phyloP scores from a whole-genome alignment of 2,797 vertebrate genomes.

The Lutjanus campechanus region DNA sequence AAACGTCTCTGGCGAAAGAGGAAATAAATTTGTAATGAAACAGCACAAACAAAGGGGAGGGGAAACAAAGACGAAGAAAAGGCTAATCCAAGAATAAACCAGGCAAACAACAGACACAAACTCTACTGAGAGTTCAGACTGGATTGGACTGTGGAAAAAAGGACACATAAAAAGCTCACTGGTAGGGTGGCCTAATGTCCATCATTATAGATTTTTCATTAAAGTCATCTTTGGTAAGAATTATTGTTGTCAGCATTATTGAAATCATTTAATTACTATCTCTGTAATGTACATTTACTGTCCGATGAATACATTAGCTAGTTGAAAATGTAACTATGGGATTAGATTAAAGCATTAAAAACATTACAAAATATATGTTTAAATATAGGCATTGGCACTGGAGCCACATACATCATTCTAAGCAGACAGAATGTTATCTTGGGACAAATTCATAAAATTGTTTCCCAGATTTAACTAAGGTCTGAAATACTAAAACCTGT shows the following conservation, averaged over 20 bases:
- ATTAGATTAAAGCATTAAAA: background rate
- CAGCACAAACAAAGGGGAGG: conserved; percentile 1
- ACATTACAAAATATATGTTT: background rate
- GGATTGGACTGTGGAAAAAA: background rate
- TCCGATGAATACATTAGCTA: background rate
- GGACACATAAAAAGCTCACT: background rate
- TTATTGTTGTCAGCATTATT: too few species aligned
- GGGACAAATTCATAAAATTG: conserved; percentile 34
- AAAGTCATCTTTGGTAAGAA: background rate
- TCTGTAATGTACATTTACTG: background rate
- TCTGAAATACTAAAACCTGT: conserved; percentile 46
- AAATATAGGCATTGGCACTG: background rate
- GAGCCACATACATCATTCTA: background rate
- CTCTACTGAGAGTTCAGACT: conserved; percentile 1
- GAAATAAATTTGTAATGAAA: conserved; percentile 38
- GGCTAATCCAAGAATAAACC: conserved; percentile 16
- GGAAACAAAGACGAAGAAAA: background rate
- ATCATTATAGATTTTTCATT: background rate
- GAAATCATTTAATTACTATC: too few species aligned
- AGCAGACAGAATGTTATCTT: conserved; percentile 26
- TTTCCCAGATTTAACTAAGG: conserved; percentile 52
- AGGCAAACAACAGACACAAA: conserved; percentile 6
- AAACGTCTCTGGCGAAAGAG: background rate
- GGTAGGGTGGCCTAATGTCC: background rate
- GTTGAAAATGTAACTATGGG: background rate